A percentile compares a stretch with the other conserved stretches of the same genome.
phyloP scores from a whole-genome alignment of 1,140 invertebrate genomes.

The Bombus superbus region DNA sequence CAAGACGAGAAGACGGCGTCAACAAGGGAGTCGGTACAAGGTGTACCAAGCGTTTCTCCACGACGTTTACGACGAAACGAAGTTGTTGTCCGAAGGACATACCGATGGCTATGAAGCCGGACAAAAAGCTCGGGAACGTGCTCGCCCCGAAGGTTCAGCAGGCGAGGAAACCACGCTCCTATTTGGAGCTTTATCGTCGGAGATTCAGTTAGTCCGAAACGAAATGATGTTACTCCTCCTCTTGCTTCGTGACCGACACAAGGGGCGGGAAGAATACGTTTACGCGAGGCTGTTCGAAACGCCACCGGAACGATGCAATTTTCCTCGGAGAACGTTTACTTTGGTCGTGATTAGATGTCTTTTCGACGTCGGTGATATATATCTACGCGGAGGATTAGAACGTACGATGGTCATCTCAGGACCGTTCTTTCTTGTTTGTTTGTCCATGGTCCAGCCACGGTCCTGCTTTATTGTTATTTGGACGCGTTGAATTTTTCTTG shows the following conservation, averaged over 20 bases:
- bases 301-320: slow-evolving; percentile 45
- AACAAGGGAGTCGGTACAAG: slow-evolving; percentile 1
- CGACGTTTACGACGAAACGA: slow-evolving; percentile 42
- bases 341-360: slow-evolving; percentile 59
- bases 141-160: slow-evolving; percentile 27
- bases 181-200: slow-evolving; percentile 68
- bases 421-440: slow-evolving; percentile 3
- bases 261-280: neutral
- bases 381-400: slow-evolving; percentile 5
- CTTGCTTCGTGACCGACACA: slow-evolving; percentile 12
- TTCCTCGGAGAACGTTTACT: slow-evolving; percentile 56
- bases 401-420: neutral
- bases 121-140: slow-evolving; percentile 65
- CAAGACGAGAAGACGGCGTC: neutral
- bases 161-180: slow-evolving; percentile 58
- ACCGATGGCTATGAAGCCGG: slow-evolving; percentile 43
- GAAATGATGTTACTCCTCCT: slow-evolving; percentile 39
- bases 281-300: slow-evolving; percentile 21
- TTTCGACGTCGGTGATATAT: slow-evolving; percentile 31
- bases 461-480: slow-evolving; percentile 34
- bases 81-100: slow-evolving; percentile 12
- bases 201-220: slow-evolving; percentile 63
- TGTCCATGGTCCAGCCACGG: neutral
- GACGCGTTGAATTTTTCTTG: slow-evolving; percentile 2
- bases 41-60: slow-evolving; percentile 20